These are phyloP conservation scores for Antedon bifida DNA, from an alignment of 35 echinoderm and acorn worm genomes.

Conservation along the genomic window DNA sequence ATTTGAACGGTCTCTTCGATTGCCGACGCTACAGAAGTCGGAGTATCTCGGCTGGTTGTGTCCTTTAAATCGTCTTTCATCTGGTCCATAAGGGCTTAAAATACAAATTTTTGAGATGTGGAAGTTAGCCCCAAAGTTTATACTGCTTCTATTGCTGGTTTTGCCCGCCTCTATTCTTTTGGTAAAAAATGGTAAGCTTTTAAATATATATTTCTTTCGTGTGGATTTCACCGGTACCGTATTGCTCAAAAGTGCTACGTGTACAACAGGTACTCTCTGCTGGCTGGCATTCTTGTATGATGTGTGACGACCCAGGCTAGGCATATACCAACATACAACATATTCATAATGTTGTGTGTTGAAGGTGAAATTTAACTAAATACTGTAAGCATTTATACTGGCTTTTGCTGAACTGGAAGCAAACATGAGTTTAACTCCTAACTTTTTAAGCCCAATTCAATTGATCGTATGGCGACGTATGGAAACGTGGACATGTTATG, in stretches of 20 bases:
- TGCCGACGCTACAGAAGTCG: neutral
- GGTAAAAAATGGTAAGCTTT: slow-evolving; percentile 46
- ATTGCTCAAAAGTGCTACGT: slow-evolving; percentile 22
- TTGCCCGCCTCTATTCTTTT: slow-evolving; percentile 66
- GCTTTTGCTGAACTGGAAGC: too few species aligned
- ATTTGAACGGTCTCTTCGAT: neutral
- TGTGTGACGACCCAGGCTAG: too few species aligned
- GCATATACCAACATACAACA: too few species aligned
- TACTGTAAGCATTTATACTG: too few species aligned
- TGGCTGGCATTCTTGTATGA: too few species aligned
- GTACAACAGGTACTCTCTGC: neutral
- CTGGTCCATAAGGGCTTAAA: neutral
- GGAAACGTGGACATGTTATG: too few species aligned
- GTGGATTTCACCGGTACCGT: neutral
- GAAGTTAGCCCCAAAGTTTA: slow-evolving; percentile 57
- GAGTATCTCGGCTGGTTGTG: neutral
- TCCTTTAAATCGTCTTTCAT: neutral
- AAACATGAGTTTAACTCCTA: too few species aligned
- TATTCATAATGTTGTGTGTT: too few species aligned
- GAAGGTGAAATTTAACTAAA: too few species aligned
- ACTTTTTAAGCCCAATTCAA: too few species aligned
- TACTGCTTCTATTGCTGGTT: slow-evolving; percentile 70
- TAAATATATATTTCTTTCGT: neutral
- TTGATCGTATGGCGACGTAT: too few species aligned
- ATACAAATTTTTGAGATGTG: slow-evolving; percentile 17